Percentiles rank a stretch among this genome's conserved stretches.
These are phyloP conservation scores for Todus mexicanus DNA, from an alignment of 2,797 vertebrate genomes.

Conservation along the genomic window DNA sequence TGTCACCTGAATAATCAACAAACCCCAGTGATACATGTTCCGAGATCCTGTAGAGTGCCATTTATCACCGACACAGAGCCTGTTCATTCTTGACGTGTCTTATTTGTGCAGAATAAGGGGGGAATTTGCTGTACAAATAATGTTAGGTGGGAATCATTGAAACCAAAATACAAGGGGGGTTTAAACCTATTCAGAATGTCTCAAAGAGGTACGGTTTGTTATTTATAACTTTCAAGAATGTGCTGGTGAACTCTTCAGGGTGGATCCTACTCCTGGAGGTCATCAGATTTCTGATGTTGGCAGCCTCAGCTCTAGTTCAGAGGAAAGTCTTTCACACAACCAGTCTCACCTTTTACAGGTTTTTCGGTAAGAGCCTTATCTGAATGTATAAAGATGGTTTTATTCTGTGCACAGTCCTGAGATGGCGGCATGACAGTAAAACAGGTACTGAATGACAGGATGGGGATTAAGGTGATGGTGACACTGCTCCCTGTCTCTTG, in stretches of 20 bases:
- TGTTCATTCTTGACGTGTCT: conserved; percentile 35
- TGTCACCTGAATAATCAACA: conserved; percentile 68
- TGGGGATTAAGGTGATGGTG: neutral
- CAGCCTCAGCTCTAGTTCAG: neutral
- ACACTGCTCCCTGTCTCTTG: fast-evolving
- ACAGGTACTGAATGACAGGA: neutral
- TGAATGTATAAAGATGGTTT: neutral
- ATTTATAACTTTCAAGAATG: neutral
- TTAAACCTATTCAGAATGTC: neutral
- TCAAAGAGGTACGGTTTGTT: neutral
- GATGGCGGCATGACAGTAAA: neutral
- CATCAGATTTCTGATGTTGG: neutral
- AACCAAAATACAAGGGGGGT: neutral
- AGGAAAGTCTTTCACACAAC: neutral
- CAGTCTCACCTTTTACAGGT: neutral
- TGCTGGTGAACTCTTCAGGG: neutral
- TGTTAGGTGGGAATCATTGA: neutral
- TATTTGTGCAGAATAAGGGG: conserved; percentile 51
- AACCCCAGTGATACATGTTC: conserved; percentile 50
- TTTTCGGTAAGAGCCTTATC: neutral
- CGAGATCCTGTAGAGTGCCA: neutral
- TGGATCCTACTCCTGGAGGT: neutral
- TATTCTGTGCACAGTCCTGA: neutral
- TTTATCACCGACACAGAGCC: conserved; percentile 31
- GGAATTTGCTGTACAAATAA: conserved; percentile 48